Conservation (phyloP, 2,113 vertebrate genomes). For the Gnathonemus longibarbis region DNA sequence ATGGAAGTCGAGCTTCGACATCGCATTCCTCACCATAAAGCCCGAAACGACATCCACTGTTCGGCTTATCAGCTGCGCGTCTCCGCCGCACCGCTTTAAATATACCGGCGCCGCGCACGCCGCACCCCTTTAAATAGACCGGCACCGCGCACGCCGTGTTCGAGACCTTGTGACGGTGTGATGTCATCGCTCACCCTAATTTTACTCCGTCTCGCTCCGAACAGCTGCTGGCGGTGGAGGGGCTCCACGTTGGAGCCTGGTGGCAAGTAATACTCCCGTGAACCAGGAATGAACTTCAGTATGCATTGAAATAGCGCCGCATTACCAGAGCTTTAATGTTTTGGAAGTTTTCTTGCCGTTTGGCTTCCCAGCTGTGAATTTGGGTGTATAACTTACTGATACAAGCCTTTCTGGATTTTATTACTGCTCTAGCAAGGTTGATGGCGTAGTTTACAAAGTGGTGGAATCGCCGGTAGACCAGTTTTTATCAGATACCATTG, state of each 20-base stretch:
- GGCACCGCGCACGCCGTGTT: neutral
- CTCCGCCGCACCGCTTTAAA: neutral
- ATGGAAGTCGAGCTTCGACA: neutral
- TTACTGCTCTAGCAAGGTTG: neutral
- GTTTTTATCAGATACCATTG: neutral
- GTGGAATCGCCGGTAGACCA: neutral
- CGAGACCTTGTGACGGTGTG: conserved; percentile 34
- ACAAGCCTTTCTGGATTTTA: neutral
- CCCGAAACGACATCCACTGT: neutral
- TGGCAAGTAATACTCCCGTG: neutral
- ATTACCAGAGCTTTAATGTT: neutral
- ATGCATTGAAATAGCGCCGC: neutral
- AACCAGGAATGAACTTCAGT: neutral
- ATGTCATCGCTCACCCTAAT: conserved; percentile 35
- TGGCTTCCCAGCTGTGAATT: neutral
- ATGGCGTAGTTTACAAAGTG: conserved; percentile 5
- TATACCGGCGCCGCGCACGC: neutral
- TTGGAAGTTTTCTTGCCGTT: neutral
- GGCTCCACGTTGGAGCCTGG: neutral
- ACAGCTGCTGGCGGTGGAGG: conserved; percentile 21
- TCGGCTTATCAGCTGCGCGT: neutral
- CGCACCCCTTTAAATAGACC: neutral
- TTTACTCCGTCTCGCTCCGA: conserved; percentile 19
- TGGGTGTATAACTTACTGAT: neutral
- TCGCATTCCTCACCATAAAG: conserved; percentile 11